A percentile compares a stretch with the other conserved stretches of the same genome.
phyloP scores from a whole-genome alignment of 2,888 invertebrate species.

The Synergus umbraculus region DNA sequence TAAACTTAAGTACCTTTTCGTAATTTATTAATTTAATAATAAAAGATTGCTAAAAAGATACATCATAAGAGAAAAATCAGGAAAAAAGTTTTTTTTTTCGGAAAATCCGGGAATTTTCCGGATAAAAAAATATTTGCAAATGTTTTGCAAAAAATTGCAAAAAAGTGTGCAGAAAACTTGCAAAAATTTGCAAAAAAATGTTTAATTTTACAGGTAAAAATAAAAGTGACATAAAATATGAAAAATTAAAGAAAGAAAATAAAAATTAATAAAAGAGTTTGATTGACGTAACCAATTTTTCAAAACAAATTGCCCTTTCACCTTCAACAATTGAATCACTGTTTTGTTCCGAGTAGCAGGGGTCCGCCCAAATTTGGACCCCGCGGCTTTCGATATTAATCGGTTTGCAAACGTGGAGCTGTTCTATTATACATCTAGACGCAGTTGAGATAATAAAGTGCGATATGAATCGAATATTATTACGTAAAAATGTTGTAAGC shows the following conservation, averaged over 20 bases:
- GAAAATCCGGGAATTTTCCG: too few species aligned
- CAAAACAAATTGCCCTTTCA: not conserved
- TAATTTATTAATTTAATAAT: too few species aligned
- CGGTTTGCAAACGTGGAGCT: not conserved
- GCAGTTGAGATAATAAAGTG: not conserved
- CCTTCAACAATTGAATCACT: not conserved
- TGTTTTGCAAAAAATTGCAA: too few species aligned
- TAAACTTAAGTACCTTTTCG: too few species aligned
- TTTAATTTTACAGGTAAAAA: too few species aligned
- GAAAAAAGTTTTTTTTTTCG: too few species aligned
- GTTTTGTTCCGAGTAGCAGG: not conserved
- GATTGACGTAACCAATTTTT: not conserved
- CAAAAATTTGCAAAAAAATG: too few species aligned
- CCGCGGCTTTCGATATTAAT: conserved; percentile 10
- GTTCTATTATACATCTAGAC: conserved; percentile 7
- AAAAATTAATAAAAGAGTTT: not conserved
- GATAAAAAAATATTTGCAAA: too few species aligned
- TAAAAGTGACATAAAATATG: not conserved
- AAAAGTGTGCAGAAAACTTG: too few species aligned
- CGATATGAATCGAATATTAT: conserved; percentile 12
- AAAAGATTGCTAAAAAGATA: too few species aligned
- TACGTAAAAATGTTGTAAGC: conserved; percentile 20
- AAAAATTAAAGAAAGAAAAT: not conserved
- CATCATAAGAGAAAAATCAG: too few species aligned
- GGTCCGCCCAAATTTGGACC: not conserved